These are phyloP conservation scores for Chromobotia macracanthus DNA, from an alignment of 2,797 vertebrate genomes.

Conservation along the genomic window DNA sequence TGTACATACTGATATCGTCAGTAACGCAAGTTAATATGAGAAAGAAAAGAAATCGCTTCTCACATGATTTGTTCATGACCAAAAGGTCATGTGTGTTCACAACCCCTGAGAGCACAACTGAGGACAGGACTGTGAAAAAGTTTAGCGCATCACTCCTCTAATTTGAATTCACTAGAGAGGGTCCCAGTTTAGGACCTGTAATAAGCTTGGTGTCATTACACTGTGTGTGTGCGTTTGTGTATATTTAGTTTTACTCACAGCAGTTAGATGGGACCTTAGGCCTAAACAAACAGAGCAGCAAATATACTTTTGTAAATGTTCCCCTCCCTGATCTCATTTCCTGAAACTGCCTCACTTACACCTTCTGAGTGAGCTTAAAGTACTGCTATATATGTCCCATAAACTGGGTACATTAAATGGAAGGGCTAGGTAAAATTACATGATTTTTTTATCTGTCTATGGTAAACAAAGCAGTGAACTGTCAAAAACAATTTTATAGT, in stretches of 20 bases:
- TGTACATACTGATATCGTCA: not conserved
- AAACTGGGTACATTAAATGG: not conserved
- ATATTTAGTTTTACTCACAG: slow-evolving; percentile 63
- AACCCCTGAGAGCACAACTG: not conserved
- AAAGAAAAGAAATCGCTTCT: not conserved
- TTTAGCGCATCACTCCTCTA: slow-evolving; percentile 42
- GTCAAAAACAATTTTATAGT: not conserved
- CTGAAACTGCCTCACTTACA: slow-evolving; percentile 38
- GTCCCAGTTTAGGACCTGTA: slow-evolving; percentile 55
- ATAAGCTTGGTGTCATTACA: slow-evolving; percentile 50
- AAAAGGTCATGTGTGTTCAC: not conserved
- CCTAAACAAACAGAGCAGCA: slow-evolving; percentile 70
- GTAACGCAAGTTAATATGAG: not conserved
- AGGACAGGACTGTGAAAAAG: slow-evolving; percentile 48
- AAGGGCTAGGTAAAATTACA: not conserved
- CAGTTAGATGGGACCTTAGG: slow-evolving; percentile 64
- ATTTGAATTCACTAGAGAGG: slow-evolving; percentile 50
- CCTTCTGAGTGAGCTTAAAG: slow-evolving; percentile 13
- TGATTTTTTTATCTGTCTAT: not conserved
- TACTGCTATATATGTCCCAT: slow-evolving; percentile 5
- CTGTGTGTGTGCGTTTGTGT: slow-evolving; percentile 3
- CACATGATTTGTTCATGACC: not conserved
- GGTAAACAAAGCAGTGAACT: not conserved
- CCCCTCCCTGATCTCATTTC: slow-evolving; percentile 41
- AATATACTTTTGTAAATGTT: slow-evolving; percentile 57